Evolutionary conservation across 2,113 vertebrate species (phyloP).

Genomic region (Irena cyanogastra): DNA sequence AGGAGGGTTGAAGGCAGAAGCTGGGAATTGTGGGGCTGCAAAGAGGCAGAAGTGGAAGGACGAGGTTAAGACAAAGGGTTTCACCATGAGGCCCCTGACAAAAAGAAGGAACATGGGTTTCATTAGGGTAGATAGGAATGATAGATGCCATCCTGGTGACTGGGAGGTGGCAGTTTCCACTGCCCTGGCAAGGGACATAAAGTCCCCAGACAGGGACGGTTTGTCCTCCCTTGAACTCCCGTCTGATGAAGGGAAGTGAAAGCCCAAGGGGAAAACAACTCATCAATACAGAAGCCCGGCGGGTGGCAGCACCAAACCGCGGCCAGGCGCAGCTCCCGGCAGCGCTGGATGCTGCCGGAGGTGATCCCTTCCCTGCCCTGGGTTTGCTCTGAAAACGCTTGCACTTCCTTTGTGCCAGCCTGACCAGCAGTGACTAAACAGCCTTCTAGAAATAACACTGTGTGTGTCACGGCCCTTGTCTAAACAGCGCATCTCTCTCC

Average conservation of each 20-base stretch:
- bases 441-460: not conserved
- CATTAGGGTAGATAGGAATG: not conserved
- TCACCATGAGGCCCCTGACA: not conserved
- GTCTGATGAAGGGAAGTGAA: not conserved
- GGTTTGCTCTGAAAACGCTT: fast-evolving
- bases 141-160: not conserved
- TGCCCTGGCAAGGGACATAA: not conserved
- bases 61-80: not conserved
- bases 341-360: not conserved
- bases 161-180: not conserved
- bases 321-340: not conserved
- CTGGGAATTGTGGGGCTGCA: not conserved
- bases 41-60: not conserved
- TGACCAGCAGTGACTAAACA: not conserved
- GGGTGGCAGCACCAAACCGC: not conserved
- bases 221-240: not conserved
- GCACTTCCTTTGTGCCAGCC: not conserved
- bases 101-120: fast-evolving
- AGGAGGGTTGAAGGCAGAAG: not conserved
- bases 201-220: not conserved
- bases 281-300: not conserved
- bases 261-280: not conserved
- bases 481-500: not conserved
- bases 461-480: fast-evolving
- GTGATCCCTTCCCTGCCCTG: fast-evolving